A percentile compares a stretch with the other conserved stretches of the same genome.
Conservation (phyloP, 2,888 invertebrate species). For the Hemaris fuciformis region DNA sequence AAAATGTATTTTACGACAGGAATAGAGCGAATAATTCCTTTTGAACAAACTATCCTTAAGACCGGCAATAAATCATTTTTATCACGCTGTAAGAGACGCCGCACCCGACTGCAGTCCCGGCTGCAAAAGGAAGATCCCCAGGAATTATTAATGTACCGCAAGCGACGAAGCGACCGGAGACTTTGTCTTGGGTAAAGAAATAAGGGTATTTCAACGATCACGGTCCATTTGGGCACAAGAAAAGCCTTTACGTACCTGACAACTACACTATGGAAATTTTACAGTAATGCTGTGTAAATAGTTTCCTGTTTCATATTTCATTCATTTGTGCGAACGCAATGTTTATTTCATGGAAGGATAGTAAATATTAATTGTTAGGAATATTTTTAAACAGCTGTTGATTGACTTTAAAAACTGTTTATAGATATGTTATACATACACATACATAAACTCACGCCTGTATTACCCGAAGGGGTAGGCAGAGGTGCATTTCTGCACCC, state of each 20-base stretch:
- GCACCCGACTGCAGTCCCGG: not conserved
- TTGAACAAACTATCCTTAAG: not conserved
- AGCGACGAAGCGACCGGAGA: not conserved
- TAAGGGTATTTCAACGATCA: not conserved
- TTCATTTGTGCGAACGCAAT: too few species aligned
- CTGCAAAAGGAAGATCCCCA: conserved; percentile 7
- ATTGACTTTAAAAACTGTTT: too few species aligned
- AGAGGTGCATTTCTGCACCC: too few species aligned
- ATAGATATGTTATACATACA: too few species aligned
- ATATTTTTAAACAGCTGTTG: too few species aligned
- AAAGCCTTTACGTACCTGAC: not conserved
- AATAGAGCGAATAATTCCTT: not conserved
- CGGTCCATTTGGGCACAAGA: not conserved
- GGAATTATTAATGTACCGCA: conserved; percentile 4
- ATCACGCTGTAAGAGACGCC: not conserved
- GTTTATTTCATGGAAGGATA: too few species aligned
- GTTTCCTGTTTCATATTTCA: not conserved
- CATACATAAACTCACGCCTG: too few species aligned
- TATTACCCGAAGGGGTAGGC: too few species aligned
- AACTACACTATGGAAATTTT: not conserved
- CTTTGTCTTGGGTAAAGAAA: not conserved
- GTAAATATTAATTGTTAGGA: too few species aligned
- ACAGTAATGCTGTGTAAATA: not conserved
- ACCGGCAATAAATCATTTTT: not conserved
- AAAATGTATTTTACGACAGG: not conserved